Evolutionary conservation across 1,140 invertebrate species (phyloP), one percentile per base, ranked within the genome.

Genomic region (Heterodera schachtii): DNA sequence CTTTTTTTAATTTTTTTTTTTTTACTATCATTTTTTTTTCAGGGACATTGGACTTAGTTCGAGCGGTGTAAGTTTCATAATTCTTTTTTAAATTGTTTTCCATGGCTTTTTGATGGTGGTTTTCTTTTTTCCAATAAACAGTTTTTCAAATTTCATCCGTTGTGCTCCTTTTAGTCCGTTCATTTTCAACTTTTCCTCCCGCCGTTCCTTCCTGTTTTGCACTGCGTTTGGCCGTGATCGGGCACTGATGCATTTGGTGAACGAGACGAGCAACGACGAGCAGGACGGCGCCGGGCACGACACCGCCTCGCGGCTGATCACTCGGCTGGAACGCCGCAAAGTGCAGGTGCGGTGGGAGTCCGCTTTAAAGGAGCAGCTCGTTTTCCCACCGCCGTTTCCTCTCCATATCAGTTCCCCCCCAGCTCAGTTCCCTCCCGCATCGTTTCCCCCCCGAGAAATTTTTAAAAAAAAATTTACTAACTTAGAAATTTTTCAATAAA

Each of bases 151-250:
- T 52, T 52, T 6, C 49, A 2, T 11, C 31, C 31, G 1, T 1
- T 52, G 49, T 52, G 0, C n/a, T 41, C 13, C 7, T 11, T 78
- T 87, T 80, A 87, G 83, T 43, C 84, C 86, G 9, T 89, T 89
- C 80, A 46, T 81, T 11, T 88, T 87, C 60, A 77, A 83, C 52
- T 86, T 90, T 71, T 46, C 80, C 5, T 84, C 86, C 13, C 85
- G 87, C 21, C 84, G 86, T 4, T 86, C 83, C 66, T 83, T 90
- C n/a, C 75, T 88, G 44, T 88, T 89, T 67, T 88, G 88, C 71
- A 88, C 87, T 16, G 57, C 87, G 16, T 88, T 88, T 80, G 87
- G 87, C 43, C 83, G 88, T 21, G 87, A 88, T 76, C 86, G 87
- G 11, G 86, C 86, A 4, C 67, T 87, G n/a, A 87, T 87, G 75